Evolutionary conservation across 30 jellyfish, hydroid and myxozoan species (phyloP), one percentile per base, ranked within the genome.

Genomic region (Clytia hemisphaerica): DNA sequence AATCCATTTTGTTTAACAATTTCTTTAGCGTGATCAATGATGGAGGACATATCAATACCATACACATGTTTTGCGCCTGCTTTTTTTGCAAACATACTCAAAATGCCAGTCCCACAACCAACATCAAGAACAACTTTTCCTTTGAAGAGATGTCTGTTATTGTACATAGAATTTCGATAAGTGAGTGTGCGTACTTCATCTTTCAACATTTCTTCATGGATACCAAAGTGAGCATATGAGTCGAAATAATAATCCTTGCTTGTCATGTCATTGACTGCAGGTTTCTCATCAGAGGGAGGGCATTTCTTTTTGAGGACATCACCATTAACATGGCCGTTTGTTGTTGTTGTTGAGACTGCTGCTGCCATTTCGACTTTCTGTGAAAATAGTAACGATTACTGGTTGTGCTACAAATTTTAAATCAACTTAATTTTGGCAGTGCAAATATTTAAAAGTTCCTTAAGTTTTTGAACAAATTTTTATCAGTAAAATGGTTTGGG

Each of bases 71-170:
- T 92, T 29, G 99, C 99, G 19, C 99, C 99, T 62, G 99, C 99
- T 53, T 92, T 84, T 14, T 83, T 94, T 24, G 99, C 99, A 84
- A 92, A 92, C 95, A 92, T 83, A 67, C 96, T 45, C 27, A 92
- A 72, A 42, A 92, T 92, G 12, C 99, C 99, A 45, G 99, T 92
- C 44, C 99, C 99, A 76, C 99, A 92, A 30, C 99, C 99, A 66
- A 92, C 99, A 81, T 92, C 99, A 35, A 92, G 76, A 1, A 92
- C 99, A 28, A 92, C 59, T 71, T 92, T 92, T 33, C 70, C 99
- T 64, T 84, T 83, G 72, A 92, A 92, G 72, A 92, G 72, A 51
- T 92, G 95, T 51, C 73, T 77, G 70, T 92, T 92, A 68, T 84
- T 92, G 72, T 83, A 92, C 96, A 92, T 92, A 28, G 99, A 83